These are phyloP conservation scores for Dendropsophus ebraccatus DNA, from an alignment of 2,113 vertebrate genomes.

Conservation along the genomic window DNA sequence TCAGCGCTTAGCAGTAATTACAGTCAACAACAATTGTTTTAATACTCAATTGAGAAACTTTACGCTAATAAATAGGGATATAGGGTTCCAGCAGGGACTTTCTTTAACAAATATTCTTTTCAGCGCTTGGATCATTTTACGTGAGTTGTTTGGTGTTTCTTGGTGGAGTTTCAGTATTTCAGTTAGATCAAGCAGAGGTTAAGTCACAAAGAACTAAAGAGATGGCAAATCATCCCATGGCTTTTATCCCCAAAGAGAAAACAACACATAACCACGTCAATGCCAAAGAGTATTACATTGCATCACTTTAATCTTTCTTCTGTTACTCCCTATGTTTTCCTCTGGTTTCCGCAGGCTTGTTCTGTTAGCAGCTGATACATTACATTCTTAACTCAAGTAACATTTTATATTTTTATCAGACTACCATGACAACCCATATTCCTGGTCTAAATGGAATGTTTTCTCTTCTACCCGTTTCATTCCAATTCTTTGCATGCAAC, in stretches of 20 bases:
- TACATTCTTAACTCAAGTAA: conserved; percentile 28
- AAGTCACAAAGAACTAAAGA: conserved; percentile 44
- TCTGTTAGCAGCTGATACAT: conserved; percentile 44
- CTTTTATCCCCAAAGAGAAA: conserved; percentile 36
- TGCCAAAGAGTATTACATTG: conserved; percentile 48
- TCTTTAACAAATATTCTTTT: conserved; percentile 67
- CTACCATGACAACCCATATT: conserved; percentile 28
- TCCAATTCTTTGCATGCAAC: background rate
- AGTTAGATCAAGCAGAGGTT: conserved; percentile 53
- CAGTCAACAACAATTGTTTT: conserved; percentile 57
- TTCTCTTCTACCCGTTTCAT: background rate
- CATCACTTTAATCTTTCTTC: conserved; percentile 46
- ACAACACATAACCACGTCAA: conserved; percentile 46
- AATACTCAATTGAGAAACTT: conserved; percentile 59
- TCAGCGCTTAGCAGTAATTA: conserved; percentile 49
- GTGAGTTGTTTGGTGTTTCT: conserved; percentile 65
- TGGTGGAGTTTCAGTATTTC: conserved; percentile 49
- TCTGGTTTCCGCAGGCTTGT: background rate
- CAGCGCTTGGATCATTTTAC: conserved; percentile 66
- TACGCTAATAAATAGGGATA: conserved; percentile 65
- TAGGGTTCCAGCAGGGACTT: conserved; percentile 63
- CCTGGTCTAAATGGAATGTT: conserved; percentile 15
- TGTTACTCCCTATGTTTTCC: conserved; percentile 44
- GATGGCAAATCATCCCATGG: conserved; percentile 42
- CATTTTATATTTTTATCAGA: conserved; percentile 30